Percentiles rank a stretch among this genome's conserved stretches.
Conservation (phyloP, 2,113 vertebrate genomes). For the Maccullochella peelii region DNA sequence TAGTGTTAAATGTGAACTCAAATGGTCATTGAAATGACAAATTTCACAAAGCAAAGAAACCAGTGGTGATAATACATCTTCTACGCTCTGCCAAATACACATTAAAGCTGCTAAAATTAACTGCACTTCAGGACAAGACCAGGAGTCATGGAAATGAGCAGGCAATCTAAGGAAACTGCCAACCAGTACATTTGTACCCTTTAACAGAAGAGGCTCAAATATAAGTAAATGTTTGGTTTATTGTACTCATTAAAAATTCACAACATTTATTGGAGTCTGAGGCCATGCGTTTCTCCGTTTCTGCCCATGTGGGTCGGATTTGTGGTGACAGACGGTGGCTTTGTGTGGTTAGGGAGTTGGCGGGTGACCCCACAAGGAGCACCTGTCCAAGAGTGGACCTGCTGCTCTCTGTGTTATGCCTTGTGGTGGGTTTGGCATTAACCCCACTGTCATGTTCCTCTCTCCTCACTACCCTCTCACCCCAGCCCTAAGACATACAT, state of each 20-base stretch:
- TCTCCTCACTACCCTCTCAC: conserved; percentile 53
- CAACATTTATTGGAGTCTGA: conserved; percentile 55
- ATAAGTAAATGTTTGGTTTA: conserved; percentile 56
- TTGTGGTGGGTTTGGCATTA: conserved; percentile 72
- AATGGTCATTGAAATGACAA: conserved; percentile 73
- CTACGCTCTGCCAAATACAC: conserved; percentile 67
- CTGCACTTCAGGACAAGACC: conserved; percentile 55
- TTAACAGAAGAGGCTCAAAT: conserved; percentile 33
- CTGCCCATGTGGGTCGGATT: conserved; percentile 45
- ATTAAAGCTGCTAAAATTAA: conserved; percentile 67
- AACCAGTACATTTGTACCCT: conserved; percentile 20
- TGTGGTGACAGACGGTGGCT: conserved; percentile 67
- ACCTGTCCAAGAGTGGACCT: conserved; percentile 73
- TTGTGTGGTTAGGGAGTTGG: conserved; percentile 66
- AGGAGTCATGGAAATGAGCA: conserved; percentile 44
- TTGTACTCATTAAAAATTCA: conserved; percentile 55
- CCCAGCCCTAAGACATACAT: conserved; percentile 63
- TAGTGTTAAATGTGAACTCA: conserved; percentile 62
- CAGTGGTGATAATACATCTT: conserved; percentile 73
- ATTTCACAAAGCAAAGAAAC: conserved; percentile 68
- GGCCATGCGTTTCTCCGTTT: conserved; percentile 47
- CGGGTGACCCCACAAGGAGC: conserved; percentile 68
- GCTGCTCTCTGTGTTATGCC: conserved; percentile 57
- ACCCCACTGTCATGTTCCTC: conserved; percentile 66
- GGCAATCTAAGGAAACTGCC: conserved; percentile 37